Evolutionary conservation across 2,888 invertebrate species (phyloP), one percentile per base, ranked within the genome.

Genomic region (Plagiodera versicolora): DNA sequence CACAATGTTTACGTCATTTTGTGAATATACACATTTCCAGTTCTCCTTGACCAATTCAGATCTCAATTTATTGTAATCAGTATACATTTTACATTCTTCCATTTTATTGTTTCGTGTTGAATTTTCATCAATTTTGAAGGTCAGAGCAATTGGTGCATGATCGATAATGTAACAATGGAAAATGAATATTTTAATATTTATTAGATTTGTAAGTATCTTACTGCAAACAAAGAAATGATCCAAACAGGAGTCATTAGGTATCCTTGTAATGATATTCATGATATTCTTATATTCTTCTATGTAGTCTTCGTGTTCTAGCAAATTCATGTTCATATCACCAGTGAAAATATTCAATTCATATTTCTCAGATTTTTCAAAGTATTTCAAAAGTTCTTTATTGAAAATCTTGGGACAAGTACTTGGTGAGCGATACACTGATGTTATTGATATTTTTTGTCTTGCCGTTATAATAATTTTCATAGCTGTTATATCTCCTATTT

Each of bases 401-500:
- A n/a, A n/a, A n/a, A n/a, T n/a, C n/a, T n/a, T n/a, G n/a, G n/a
- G n/a, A n/a, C n/a, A n/a, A n/a, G n/a, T n/a, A n/a, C n/a, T n/a
- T n/a, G n/a, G n/a, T n/a, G n/a, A n/a, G n/a, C n/a, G n/a, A n/a
- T n/a, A n/a, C n/a, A n/a, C n/a, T n/a, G n/a, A n/a, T n/a, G n/a
- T n/a, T n/a, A n/a, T n/a, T n/a, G n/a, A n/a, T n/a, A n/a, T n/a
- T n/a, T n/a, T n/a, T 46, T 46, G 46, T 46, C 46, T 46, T 46
- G 46, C 11, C 19, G 17, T 46, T 14, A 46, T 46, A 46, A 46
- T 46, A 8, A 46, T 46, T 46, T 46, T 46, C 46, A 46, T 46
- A 16, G 46, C 46, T 46, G 46, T 46, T 46, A 16, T 2, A 46
- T 46, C 46, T 46, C 16, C 46, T n/a, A n/a, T n/a, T n/a, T n/a